Conservation (phyloP, 2,888 invertebrate species). For the Agrochola litura region DNA sequence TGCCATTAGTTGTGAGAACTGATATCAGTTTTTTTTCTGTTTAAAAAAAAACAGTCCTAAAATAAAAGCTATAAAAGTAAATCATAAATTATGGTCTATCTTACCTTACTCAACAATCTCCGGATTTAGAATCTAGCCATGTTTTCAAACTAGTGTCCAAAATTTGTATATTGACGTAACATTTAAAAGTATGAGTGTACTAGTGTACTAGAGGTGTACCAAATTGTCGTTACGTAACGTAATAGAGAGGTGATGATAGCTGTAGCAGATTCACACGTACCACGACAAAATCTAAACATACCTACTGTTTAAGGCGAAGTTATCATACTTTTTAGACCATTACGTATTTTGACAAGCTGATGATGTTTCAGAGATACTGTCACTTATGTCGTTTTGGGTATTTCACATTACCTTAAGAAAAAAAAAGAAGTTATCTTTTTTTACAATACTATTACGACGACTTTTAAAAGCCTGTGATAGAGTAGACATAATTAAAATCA, state of each 20-base stretch:
- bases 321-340: background rate
- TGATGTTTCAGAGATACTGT: background rate
- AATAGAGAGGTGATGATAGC: conserved; percentile 63
- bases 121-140: background rate
- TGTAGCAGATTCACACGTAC: conserved; percentile 59
- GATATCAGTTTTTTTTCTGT: no score
- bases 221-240: conserved; percentile 47
- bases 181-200: conserved; percentile 33
- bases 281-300: conserved; percentile 24
- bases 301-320: conserved; percentile 47
- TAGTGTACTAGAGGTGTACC: conserved; percentile 35
- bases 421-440: no score
- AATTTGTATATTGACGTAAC: conserved; percentile 31
- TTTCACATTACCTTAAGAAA: background rate
- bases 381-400: background rate
- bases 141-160: background rate
- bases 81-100: background rate
- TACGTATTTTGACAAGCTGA: background rate
- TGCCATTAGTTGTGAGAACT: no score
- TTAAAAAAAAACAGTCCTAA: no score
- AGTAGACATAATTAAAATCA: no score
- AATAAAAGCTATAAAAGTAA: no score
- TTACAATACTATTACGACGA: no score
- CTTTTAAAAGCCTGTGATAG: background rate
- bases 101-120: background rate